Conservation (phyloP, 2,113 vertebrate genomes). For the Egretta garzetta region DNA sequence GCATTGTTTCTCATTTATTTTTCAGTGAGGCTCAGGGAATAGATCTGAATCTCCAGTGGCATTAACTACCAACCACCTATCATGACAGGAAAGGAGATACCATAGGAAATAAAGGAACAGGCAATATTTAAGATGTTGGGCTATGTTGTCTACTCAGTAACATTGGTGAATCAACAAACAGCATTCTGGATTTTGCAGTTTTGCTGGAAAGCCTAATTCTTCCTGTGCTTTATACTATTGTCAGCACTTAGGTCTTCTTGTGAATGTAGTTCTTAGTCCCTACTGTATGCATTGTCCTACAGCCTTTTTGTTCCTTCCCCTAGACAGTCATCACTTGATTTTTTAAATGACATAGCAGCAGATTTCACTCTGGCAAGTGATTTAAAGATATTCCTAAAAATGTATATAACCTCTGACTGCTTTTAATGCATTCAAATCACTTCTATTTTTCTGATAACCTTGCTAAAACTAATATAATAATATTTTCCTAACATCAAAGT, state of each 20-base stretch:
- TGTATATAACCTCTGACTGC: background rate
- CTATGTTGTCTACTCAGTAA: background rate
- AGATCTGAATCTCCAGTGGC: background rate
- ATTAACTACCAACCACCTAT: background rate
- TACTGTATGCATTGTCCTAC: background rate
- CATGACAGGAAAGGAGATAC: background rate
- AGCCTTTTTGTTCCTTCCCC: background rate
- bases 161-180: rapidly evolving
- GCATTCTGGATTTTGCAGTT: background rate
- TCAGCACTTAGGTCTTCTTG: background rate
- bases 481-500: background rate
- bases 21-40: background rate
- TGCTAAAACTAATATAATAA: background rate
- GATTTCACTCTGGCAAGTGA: background rate
- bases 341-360: background rate
- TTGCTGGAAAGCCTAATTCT: background rate
- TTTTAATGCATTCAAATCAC: background rate
- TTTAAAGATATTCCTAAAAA: background rate
- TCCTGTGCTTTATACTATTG: background rate
- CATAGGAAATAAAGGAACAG: background rate
- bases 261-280: background rate
- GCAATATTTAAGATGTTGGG: background rate
- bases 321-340: background rate
- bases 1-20: background rate
- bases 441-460: background rate